Evolutionary conservation across 2,113 vertebrate genomes (phyloP).

Genomic region (Felis chaus): DNA sequence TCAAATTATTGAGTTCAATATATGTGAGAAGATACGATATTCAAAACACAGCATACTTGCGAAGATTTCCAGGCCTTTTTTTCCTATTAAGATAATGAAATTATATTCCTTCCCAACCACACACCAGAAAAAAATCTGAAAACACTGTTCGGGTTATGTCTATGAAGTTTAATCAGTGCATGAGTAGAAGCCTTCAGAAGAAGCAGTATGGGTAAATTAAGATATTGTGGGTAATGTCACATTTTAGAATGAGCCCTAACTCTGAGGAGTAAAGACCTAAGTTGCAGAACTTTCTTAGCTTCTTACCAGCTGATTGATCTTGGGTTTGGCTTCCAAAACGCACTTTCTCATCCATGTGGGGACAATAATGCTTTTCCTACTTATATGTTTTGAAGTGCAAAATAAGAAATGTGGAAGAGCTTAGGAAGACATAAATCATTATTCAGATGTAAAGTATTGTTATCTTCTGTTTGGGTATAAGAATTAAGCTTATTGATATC

Average conservation of each 20-base stretch:
- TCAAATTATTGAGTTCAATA: neutral
- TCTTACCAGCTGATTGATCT: neutral
- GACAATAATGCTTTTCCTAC: neutral
- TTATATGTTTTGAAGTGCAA: neutral
- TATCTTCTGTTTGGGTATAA: neutral
- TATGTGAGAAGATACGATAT: neutral
- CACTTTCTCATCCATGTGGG: neutral
- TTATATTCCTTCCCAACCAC: neutral
- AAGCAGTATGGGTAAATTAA: neutral
- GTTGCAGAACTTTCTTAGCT: neutral
- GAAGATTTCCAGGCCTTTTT: neutral
- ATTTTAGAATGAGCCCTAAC: neutral
- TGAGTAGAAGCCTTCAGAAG: neutral
- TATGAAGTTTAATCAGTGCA: neutral
- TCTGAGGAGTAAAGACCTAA: neutral
- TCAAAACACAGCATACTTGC: constrained; percentile 2
- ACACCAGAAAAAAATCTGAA: neutral
- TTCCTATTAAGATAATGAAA: constrained; percentile 21
- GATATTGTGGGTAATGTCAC: neutral
- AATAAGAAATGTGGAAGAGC: neutral
- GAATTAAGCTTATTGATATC: neutral
- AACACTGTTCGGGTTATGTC: neutral
- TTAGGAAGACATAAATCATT: neutral
- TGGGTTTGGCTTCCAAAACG: neutral
- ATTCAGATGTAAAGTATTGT: neutral